Base-by-base conservation (phyloP, 53 echinoderm and acorn worm species). In the Stichopus horrens region DNA sequence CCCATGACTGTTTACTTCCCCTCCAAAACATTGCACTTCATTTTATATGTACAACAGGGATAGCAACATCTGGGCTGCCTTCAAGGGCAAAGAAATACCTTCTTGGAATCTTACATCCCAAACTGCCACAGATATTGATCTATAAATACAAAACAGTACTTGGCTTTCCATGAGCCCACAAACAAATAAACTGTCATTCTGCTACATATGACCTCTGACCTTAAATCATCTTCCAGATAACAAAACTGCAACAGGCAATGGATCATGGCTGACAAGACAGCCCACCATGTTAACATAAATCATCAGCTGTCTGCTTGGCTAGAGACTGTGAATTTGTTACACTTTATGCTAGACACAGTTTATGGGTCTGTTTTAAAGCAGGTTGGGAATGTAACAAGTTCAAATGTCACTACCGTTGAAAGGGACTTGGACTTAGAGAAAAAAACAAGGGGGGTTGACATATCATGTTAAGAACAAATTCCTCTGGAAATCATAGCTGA, bases 111-210 rank as follows among this genome's bases (percentile, higher is more conserved):
- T 37, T 37, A 37, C 37, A 37, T 37, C 37, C 37, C 37, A 37
- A 37, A 37, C 37, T 37, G 37, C 37, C 37, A 37, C 37, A 37
- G 37, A 37, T 37, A 37, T 37, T 37, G 37, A 37, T 37, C 37
- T 37, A 37, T 37, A 37, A 37, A 37, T 37, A 37, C 37, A 37
- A 37, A 37, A 37, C 37, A 37, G 37, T 37, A 37, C 37, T 37
- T 37, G 37, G 37, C 37, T 37, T 16, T 13, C 63, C 63, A 63
- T 7, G 5, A 63, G 16, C 7, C 63, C 63, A 63, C 63, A 63
- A 63, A 63, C 63, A 63, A 63, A 63, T 63, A 63, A 63, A 63
- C 63, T 63, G 63, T 63, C 63, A 63, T 63, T 63, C 63, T 63
- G 16, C 63, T 63, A 16, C 63, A 63, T 63, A 16, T 63, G 11